Percentiles rank a stretch among this genome's conserved stretches.
These are phyloP conservation scores for Labrus mixtus DNA, from an alignment of 2,113 vertebrate genomes.

Conservation along the genomic window DNA sequence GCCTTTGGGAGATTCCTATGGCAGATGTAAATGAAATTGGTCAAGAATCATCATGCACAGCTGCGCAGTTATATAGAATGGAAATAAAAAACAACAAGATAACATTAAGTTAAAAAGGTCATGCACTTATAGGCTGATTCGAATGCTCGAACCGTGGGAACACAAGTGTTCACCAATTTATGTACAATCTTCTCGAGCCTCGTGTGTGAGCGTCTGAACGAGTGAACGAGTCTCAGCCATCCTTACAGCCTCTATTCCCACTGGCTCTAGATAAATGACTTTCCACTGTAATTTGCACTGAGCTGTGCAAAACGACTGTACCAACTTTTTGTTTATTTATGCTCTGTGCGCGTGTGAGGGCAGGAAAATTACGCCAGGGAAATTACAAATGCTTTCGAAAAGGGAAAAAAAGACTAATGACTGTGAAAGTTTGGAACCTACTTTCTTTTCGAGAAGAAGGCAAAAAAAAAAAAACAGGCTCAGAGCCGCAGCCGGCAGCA, in stretches of 20 bases:
- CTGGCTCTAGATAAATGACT: conserved; percentile 68
- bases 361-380: conserved; percentile 52
- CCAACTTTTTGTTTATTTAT: conserved; percentile 66
- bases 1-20: neutral
- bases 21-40: neutral
- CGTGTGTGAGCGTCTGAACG: conserved; percentile 44
- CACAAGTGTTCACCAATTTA: conserved; percentile 43
- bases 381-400: conserved; percentile 60
- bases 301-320: conserved; percentile 66
- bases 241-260: conserved; percentile 62
- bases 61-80: neutral
- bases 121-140: neutral
- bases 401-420: conserved; percentile 51
- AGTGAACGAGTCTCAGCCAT: conserved; percentile 52
- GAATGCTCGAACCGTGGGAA: conserved; percentile 11
- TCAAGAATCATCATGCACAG: no score
- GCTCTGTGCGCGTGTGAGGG: conserved; percentile 39
- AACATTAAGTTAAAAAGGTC: neutral
- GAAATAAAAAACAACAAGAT: neutral
- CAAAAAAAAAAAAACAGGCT: neutral
- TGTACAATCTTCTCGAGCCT: conserved; percentile 11
- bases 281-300: conserved; percentile 65
- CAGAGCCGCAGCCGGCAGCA: neutral
- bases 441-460: conserved; percentile 29
- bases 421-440: conserved; percentile 54